These are phyloP conservation scores for Allygus modestus DNA, from an alignment of 2,888 invertebrate genomes.

Conservation along the genomic window DNA sequence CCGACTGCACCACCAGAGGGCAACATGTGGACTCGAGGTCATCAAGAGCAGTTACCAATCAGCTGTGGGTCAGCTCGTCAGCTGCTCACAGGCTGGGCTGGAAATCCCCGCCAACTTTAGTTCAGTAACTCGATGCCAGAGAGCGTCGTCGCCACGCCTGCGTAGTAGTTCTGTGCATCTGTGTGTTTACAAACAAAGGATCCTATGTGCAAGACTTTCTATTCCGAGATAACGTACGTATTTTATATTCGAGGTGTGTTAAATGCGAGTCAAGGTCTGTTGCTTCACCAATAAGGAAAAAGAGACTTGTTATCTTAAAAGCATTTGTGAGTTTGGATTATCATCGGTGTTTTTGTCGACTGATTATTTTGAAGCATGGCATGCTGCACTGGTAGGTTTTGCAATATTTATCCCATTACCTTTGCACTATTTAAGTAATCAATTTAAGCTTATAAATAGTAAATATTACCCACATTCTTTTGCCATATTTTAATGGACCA, in stretches of 20 bases:
- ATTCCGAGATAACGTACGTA: not conserved
- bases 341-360: not conserved
- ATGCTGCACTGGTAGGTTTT: no score
- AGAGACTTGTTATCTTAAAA: conserved; percentile 1
- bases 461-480: no score
- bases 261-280: not conserved
- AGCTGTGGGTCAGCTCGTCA: not conserved
- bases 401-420: no score
- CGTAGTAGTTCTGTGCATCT: not conserved
- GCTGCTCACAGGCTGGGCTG: not conserved
- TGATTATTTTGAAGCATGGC: not conserved
- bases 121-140: not conserved
- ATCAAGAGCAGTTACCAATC: not conserved
- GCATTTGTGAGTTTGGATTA: not conserved
- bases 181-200: not conserved
- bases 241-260: not conserved
- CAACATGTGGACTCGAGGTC: not conserved
- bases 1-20: no score
- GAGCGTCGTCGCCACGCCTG: not conserved
- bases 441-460: no score
- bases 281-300: not conserved
- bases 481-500: no score
- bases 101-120: not conserved
- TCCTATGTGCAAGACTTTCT: not conserved
- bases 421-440: no score